Base-by-base conservation (phyloP, 1,140 invertebrate species). In the Berghia stephanieae region DNA sequence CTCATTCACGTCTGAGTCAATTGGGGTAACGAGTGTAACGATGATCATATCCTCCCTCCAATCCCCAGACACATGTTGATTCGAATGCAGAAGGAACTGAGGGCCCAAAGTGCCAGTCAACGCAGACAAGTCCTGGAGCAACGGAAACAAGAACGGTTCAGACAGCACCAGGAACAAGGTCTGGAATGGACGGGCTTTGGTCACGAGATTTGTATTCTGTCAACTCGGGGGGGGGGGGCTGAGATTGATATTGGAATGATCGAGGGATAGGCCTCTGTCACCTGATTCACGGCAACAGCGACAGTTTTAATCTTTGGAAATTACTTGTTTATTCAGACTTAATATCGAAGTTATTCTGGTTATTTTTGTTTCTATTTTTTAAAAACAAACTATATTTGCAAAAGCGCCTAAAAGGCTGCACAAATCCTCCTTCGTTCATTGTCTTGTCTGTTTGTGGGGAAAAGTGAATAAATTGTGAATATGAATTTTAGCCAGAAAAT, bases 41-140 rank as follows among this genome's bases (percentile, higher is more conserved):
- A 70, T 46, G 8, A 38, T 43, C 16, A 24, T 44, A 60, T 38
- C 24, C 69, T 6, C 57, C 46, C 40, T 67, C 16, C 72, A 38
- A 38, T 43, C 77, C 57, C 6, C 77, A 88, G 87, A 76, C 87
- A 88, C 71, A 83, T 83, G 79, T 76, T 88, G 74, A 44, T 88
- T 55, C 78, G 83, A 76, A 88, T 88, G 86, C 86, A 88, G 79
- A 86, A 84, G 46, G 83, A 85, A 66, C 75, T 87, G 57, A 79
- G 87, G 4, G 60, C 80, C 8, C 82, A 84, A 55, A 83, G 83
- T 74, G 87, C 85, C 0, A 77, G 84, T 3, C 76, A 85, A 72
- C 82, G 82, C 57, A 81, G 85, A n/a, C 81, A 80, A 38, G 36
- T 70, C 36, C 21, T 80, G 57, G 63, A 80, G 27, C 40, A 75